phyloP scores from a whole-genome alignment of 2,888 invertebrate genomes.

The Tiliacea aurago region DNA sequence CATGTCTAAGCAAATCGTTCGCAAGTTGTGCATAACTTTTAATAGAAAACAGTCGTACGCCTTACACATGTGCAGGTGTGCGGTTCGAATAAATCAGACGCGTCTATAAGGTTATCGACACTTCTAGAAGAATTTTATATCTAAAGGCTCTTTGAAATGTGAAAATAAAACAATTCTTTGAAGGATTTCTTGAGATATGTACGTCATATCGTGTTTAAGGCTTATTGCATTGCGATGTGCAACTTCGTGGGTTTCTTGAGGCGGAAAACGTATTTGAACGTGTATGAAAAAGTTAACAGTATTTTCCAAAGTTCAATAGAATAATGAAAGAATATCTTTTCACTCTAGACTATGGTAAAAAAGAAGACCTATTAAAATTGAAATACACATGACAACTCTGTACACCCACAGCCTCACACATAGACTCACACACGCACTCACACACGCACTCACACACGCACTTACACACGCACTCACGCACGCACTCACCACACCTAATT shows the following conservation, averaged over 20 bases:
- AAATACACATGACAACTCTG: too few species aligned
- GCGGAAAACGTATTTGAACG: constrained; percentile 45
- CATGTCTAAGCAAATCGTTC: constrained; percentile 63
- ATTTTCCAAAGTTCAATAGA: not conserved
- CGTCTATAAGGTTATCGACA: constrained; percentile 79
- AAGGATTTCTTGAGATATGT: constrained; percentile 37
- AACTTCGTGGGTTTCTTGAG: constrained; percentile 25
- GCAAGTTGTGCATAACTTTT: constrained; percentile 70
- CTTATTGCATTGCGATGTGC: constrained; percentile 45
- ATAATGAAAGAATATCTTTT: too few species aligned
- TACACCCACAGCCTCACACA: too few species aligned
- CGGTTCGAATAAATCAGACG: constrained; percentile 79
- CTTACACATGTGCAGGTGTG: constrained; percentile 75
- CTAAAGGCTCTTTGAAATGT: constrained; percentile 44
- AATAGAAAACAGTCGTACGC: constrained; percentile 73
- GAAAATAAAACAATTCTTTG: constrained; percentile 52
- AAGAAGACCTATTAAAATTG: too few species aligned
- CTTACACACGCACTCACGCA: too few species aligned
- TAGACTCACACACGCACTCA: too few species aligned
- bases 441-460: too few species aligned
- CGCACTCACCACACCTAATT: too few species aligned
- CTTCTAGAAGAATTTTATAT: constrained; percentile 53
- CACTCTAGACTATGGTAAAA: too few species aligned
- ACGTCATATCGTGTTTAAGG: constrained; percentile 48
- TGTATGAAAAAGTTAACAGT: not conserved